These are phyloP conservation scores for Microcebus murinus DNA, from an alignment of 2,113 vertebrate genomes.

Conservation along the genomic window DNA sequence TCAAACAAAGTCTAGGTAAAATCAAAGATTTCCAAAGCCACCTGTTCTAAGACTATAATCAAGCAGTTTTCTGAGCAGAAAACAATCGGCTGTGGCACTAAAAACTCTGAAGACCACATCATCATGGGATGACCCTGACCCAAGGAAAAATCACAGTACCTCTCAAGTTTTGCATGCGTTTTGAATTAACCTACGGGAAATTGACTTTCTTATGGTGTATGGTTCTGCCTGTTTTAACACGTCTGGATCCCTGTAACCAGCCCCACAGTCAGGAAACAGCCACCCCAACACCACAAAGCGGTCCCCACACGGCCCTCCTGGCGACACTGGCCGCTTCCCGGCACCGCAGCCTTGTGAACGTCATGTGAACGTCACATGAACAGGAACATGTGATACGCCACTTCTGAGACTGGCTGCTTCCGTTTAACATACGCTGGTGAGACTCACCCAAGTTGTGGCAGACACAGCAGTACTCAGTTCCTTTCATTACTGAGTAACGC, in stretches of 20 bases:
- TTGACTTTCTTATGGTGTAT: not conserved
- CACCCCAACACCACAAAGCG: no score
- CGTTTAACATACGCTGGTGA: rapidly evolving
- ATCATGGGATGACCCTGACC: not conserved
- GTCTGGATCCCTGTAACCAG: not conserved
- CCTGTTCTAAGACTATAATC: rapidly evolving
- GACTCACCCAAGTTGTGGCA: rapidly evolving
- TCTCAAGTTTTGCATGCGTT: not conserved
- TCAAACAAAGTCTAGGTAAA: rapidly evolving
- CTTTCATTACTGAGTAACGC: not conserved
- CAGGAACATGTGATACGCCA: rapidly evolving
- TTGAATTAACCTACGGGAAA: not conserved
- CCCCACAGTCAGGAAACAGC: not conserved
- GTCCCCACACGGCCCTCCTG: rapidly evolving
- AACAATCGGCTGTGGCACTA: not conserved
- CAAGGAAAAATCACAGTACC: rapidly evolving
- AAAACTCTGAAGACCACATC: not conserved
- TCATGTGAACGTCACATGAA: rapidly evolving
- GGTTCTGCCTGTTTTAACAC: not conserved
- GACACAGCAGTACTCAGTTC: rapidly evolving
- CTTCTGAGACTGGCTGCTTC: not conserved
- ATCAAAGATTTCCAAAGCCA: not conserved
- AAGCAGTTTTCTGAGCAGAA: not conserved
- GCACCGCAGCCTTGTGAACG: rapidly evolving
- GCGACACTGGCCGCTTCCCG: not conserved